These are phyloP conservation scores for Sula dactylatra DNA, from an alignment of 2,113 vertebrate species.

Conservation along the genomic window DNA sequence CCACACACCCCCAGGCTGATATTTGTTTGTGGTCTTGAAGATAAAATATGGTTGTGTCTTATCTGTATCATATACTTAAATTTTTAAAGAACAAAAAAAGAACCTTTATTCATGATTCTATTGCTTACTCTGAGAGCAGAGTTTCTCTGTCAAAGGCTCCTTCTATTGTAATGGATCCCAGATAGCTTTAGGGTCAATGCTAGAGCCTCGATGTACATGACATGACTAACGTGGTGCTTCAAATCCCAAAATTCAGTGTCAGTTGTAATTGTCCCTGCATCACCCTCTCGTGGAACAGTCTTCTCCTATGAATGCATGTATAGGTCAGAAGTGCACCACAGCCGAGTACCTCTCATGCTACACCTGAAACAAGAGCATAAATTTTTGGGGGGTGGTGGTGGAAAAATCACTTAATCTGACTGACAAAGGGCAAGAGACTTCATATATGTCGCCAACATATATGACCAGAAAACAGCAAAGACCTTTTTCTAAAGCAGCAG, in stretches of 20 bases:
- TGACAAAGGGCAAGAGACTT: background rate
- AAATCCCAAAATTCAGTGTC: background rate
- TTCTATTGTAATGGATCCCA: background rate
- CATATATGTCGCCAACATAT: background rate
- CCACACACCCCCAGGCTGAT: background rate
- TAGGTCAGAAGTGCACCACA: background rate
- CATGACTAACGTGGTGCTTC: background rate
- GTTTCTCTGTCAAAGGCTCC: background rate
- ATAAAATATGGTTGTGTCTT: background rate
- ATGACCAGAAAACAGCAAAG: background rate
- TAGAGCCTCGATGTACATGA: background rate
- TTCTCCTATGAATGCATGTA: background rate
- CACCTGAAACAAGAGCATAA: background rate
- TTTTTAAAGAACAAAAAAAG: background rate
- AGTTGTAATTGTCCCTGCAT: background rate
- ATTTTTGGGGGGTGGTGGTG: rapidly evolving
- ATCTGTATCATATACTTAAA: background rate
- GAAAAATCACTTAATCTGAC: background rate
- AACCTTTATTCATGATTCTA: background rate
- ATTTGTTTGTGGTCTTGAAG: background rate
- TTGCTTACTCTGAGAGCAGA: background rate
- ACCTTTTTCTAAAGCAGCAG: background rate
- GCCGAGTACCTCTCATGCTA: background rate
- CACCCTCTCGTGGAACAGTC: background rate
- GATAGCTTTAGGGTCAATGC: background rate